Evolutionary conservation across 2,888 invertebrate species (phyloP).

Genomic region (Lottia scabra): DNA sequence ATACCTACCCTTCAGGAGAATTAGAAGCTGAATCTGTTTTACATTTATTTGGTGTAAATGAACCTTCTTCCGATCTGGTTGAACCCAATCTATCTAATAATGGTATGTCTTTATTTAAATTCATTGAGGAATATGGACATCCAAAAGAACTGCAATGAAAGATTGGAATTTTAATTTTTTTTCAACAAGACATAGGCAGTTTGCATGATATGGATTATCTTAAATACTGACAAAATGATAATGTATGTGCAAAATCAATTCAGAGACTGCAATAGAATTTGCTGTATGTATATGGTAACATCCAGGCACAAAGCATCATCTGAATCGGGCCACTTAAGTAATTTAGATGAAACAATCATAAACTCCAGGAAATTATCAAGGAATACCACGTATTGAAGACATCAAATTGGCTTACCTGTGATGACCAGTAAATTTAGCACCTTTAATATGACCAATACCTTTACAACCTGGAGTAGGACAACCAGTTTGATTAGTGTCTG

Average conservation of each 20-base stretch:
- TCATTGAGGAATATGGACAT: constrained; percentile 69
- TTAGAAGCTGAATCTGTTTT: background rate
- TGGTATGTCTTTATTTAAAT: constrained; percentile 67
- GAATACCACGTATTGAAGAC: too few relatives aligned
- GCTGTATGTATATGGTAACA: too few relatives aligned
- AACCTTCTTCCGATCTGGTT: constrained; percentile 43
- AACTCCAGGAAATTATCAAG: too few relatives aligned
- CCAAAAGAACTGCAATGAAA: constrained; percentile 66
- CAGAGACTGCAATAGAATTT: too few relatives aligned
- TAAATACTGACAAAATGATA: too few relatives aligned
- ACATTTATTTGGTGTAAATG: constrained; percentile 11
- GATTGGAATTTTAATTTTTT: background rate
- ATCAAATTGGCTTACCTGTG: constrained; percentile 54
- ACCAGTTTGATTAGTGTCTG: constrained; percentile 71
- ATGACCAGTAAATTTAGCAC: constrained; percentile 78
- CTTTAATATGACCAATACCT: constrained; percentile 88
- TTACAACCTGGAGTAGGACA: constrained; percentile 90
- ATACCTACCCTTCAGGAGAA: background rate
- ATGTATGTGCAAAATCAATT: too few relatives aligned
- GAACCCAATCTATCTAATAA: constrained; percentile 56
- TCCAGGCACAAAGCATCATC: too few relatives aligned
- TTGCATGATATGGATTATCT: too few relatives aligned
- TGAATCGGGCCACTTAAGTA: too few relatives aligned
- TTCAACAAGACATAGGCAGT: too few relatives aligned
- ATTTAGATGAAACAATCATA: too few relatives aligned